These are phyloP conservation scores for Cheilosia grossa DNA, from an alignment of 2,888 invertebrate genomes.

Conservation along the genomic window DNA sequence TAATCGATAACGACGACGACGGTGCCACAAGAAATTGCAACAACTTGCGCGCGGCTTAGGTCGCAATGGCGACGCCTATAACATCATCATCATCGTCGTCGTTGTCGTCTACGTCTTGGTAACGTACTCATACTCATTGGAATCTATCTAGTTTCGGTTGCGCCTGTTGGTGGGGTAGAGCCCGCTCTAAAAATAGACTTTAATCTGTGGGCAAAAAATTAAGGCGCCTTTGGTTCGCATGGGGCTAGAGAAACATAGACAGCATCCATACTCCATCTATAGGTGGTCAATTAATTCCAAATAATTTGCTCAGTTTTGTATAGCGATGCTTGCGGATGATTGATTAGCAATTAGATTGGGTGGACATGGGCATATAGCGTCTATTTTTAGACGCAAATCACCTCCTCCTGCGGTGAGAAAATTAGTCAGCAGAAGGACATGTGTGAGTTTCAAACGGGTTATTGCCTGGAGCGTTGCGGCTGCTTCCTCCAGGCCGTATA, in stretches of 20 bases:
- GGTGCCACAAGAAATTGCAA: constrained; percentile 27
- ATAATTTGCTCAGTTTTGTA: constrained; percentile 74
- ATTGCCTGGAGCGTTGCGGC: constrained; percentile 13
- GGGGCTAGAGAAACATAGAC: not conserved
- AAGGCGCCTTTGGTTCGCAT: constrained; percentile 16
- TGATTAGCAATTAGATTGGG: constrained; percentile 73
- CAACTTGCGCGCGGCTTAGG: not conserved
- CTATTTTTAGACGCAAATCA: constrained; percentile 63
- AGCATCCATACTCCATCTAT: constrained; percentile 12
- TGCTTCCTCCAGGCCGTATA: not conserved
- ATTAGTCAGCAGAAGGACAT: constrained; percentile 45
- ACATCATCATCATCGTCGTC: constrained; percentile 30
- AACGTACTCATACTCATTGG: constrained; percentile 29
- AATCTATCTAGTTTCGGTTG: constrained; percentile 66
- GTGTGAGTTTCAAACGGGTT: constrained; percentile 71
- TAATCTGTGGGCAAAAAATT: constrained; percentile 35
- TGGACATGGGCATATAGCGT: constrained; percentile 28
- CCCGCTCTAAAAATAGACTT: constrained; percentile 64
- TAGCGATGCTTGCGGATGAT: constrained; percentile 65
- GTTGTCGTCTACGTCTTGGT: not conserved
- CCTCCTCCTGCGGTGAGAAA: constrained; percentile 4
- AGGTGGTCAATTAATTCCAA: constrained; percentile 70
- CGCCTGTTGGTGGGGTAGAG: constrained; percentile 51
- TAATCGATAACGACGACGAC: constrained; percentile 39
- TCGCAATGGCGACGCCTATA: constrained; percentile 3